Conservation (phyloP, 2,113 vertebrate genomes). For the Chaenocephalus aceratus region DNA sequence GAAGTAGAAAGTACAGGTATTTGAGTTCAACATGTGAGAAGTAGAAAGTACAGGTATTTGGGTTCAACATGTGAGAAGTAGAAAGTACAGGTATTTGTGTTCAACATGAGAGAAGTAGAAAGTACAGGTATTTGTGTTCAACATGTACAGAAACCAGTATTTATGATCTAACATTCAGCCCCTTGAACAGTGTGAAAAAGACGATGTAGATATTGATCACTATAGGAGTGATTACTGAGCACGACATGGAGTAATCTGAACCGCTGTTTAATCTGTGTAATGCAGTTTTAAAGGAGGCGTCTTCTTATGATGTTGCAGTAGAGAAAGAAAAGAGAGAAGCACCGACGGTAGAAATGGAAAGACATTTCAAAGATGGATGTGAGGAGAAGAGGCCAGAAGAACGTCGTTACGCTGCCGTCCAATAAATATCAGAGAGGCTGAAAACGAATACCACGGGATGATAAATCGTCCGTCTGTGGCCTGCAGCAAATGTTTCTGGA, state of each 20-base stretch:
- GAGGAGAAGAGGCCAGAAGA: conserved; percentile 20
- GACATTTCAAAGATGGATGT: background rate
- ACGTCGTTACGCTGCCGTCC: background rate
- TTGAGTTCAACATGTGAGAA: too few species aligned
- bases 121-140: too few species aligned
- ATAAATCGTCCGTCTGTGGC: conserved; percentile 25
- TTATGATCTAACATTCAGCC: too few species aligned
- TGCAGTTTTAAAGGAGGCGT: background rate
- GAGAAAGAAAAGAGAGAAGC: background rate
- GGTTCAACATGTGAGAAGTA: too few species aligned
- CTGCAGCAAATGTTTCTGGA: conserved; percentile 21
- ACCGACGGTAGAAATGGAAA: conserved; percentile 11
- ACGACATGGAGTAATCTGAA: background rate
- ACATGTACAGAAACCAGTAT: too few species aligned
- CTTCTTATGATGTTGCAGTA: background rate
- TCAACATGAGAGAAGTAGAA: too few species aligned
- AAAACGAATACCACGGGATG: background rate
- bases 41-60: too few species aligned
- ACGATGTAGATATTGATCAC: background rate
- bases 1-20: too few species aligned
- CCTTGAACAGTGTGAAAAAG: too few species aligned
- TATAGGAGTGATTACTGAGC: background rate
- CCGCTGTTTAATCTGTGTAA: background rate
- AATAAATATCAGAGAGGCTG: background rate
- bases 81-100: too few species aligned